phyloP scores from a whole-genome alignment of 2,888 invertebrate species.

The Hipparchia sbordonii region DNA sequence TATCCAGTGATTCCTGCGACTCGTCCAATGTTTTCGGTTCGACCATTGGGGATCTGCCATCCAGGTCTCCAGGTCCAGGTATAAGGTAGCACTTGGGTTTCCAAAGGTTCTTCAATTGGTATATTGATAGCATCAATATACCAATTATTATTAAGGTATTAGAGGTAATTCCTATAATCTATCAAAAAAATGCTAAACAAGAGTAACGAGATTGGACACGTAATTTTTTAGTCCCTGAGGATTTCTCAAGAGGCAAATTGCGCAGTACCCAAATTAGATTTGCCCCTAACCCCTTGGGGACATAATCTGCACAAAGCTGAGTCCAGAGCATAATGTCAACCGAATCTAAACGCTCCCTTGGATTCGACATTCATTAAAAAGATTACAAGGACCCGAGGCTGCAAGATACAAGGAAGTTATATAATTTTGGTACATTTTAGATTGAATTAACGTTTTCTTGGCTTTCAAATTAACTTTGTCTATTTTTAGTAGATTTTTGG shows the following conservation, averaged over 20 bases:
- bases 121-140: too few species aligned
- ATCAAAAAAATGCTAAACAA: background rate
- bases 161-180: too few species aligned
- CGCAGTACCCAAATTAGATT: conserved; percentile 70
- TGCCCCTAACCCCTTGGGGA: conserved; percentile 50
- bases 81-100: too few species aligned
- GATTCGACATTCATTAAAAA: conserved; percentile 37
- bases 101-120: too few species aligned
- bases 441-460: conserved; percentile 15
- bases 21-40: too few species aligned
- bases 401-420: conserved; percentile 12
- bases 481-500: background rate
- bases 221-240: background rate
- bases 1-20: too few species aligned
- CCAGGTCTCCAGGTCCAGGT: too few species aligned
- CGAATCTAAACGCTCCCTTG: conserved; percentile 34
- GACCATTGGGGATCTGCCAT: too few species aligned
- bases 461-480: conserved; percentile 10
- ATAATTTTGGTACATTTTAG: conserved; percentile 13
- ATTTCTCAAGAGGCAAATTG: conserved; percentile 51
- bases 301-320: conserved; percentile 52
- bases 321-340: conserved; percentile 39
- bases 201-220: background rate
- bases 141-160: too few species aligned
- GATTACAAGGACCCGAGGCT: conserved; percentile 23